These are phyloP conservation scores for Aplodontia rufa DNA, from an alignment of 2,113 vertebrate species.

Conservation along the genomic window DNA sequence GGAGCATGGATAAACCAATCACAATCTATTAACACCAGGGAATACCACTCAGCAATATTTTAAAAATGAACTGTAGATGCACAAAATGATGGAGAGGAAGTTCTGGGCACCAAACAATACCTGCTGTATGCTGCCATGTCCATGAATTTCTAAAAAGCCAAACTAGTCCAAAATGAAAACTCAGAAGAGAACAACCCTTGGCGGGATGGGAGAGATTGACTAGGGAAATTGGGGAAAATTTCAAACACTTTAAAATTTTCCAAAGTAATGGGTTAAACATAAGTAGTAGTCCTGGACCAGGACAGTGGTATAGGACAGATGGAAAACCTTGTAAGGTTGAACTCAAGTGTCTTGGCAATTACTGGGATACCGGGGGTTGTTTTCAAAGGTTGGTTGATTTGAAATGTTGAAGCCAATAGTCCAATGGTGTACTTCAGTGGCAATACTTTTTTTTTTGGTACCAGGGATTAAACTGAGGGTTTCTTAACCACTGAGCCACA, in stretches of 20 bases:
- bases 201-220: not conserved
- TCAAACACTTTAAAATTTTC: constrained; percentile 43
- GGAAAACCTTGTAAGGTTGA: not conserved
- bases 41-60: not conserved
- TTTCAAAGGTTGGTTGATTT: constrained; percentile 30
- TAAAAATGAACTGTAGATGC: not conserved
- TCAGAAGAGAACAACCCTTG: not conserved
- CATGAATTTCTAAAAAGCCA: not conserved
- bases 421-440: not conserved
- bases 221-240: too few relatives aligned
- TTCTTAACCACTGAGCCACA: too few relatives aligned
- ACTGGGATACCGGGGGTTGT: fast-evolving
- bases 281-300: not conserved
- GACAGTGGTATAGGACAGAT: not conserved
- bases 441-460: too few relatives aligned
- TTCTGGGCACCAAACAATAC: not conserved
- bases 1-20: not conserved
- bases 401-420: not conserved
- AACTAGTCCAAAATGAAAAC: not conserved
- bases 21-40: not conserved
- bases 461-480: too few relatives aligned
- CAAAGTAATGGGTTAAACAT: not conserved
- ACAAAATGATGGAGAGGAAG: not conserved
- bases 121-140: not conserved
- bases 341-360: not conserved